A percentile compares a stretch with the other conserved stretches of the same genome.
Conservation (phyloP, 2,113 vertebrate species). For the Engystomops pustulosus region DNA sequence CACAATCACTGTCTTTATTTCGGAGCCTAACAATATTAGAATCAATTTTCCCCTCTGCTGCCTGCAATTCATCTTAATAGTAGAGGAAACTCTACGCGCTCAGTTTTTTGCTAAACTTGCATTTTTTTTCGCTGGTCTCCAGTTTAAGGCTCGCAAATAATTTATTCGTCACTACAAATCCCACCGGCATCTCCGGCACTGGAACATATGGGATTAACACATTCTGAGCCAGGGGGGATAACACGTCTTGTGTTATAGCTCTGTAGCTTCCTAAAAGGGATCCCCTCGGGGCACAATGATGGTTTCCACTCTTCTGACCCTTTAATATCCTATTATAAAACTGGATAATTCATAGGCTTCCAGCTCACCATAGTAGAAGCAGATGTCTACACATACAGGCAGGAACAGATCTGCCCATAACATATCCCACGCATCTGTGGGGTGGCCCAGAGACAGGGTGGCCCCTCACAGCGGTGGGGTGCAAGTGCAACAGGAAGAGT, state of each 20-base stretch:
- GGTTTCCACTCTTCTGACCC: not conserved
- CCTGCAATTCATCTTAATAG: slow-evolving; percentile 58
- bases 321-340: not conserved
- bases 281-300: not conserved
- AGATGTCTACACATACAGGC: not conserved
- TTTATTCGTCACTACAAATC: slow-evolving; percentile 1
- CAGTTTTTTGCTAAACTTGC: slow-evolving; percentile 49
- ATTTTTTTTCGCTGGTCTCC: slow-evolving; percentile 33
- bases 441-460: too few species aligned
- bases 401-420: too few species aligned
- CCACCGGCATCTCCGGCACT: not conserved
- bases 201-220: slow-evolving; percentile 29
- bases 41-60: slow-evolving; percentile 51
- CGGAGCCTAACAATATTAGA: slow-evolving; percentile 50
- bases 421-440: too few species aligned
- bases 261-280: not conserved
- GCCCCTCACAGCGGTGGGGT: too few species aligned
- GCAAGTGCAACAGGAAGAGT: too few species aligned
- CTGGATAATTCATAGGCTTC: not conserved
- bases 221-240: not conserved
- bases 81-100: slow-evolving; percentile 5
- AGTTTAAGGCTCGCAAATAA: slow-evolving; percentile 44
- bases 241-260: not conserved
- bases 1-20: slow-evolving; percentile 36
- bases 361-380: not conserved